Conservation (phyloP, 1,140 invertebrate genomes). For the Ridgeia piscesae region DNA sequence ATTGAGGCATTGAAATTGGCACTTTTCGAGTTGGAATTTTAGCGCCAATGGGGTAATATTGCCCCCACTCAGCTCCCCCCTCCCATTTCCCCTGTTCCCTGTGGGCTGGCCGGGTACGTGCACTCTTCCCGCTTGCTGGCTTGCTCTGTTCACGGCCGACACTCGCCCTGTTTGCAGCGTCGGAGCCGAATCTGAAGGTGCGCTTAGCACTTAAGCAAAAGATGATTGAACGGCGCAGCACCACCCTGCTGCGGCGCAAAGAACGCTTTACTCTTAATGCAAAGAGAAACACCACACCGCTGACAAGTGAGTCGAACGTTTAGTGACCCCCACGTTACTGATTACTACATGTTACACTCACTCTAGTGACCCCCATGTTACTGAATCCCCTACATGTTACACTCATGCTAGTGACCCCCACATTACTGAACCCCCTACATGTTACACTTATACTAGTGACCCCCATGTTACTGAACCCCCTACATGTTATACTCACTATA, state of each 20-base stretch:
- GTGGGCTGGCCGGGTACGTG: no score
- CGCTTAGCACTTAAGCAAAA: conserved; percentile 84
- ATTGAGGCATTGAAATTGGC: not conserved
- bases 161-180: conserved; percentile 68
- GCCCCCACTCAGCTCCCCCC: not conserved
- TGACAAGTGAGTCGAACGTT: conserved; percentile 70
- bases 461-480: no score
- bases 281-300: conserved; percentile 62
- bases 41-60: not conserved
- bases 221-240: conserved; percentile 82
- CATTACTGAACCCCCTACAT: no score
- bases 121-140: not conserved
- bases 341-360: not conserved
- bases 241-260: conserved; percentile 73
- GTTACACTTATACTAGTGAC: no score
- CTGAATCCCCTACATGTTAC: no score
- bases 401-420: no score
- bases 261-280: conserved; percentile 6
- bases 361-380: no score
- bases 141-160: not conserved
- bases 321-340: not conserved
- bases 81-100: no score
- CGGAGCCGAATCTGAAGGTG: conserved; percentile 96
- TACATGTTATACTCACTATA: no score
- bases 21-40: not conserved